Evolutionary conservation across 1,140 invertebrate species (phyloP).

Genomic region (Dreissena polymorpha): DNA sequence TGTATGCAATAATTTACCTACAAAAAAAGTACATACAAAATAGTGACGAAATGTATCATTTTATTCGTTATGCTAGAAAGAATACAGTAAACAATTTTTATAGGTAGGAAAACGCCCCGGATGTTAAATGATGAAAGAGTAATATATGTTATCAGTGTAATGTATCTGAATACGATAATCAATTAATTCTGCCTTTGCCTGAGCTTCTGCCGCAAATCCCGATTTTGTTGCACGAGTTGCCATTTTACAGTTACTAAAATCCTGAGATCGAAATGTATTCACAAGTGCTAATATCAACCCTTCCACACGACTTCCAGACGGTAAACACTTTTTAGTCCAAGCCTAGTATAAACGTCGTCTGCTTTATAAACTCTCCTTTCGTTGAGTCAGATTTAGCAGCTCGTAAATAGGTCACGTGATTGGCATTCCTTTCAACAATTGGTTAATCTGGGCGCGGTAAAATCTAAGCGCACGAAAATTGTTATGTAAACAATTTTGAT

Average conservation of each 20-base stretch:
- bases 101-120: no score
- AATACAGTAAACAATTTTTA: no score
- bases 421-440: conserved; percentile 16
- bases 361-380: conserved; percentile 18
- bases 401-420: conserved; percentile 10
- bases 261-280: not conserved
- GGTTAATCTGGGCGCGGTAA: conserved; percentile 18
- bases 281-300: not conserved
- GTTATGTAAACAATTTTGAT: not conserved
- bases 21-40: no score
- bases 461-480: conserved; percentile 13
- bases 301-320: not conserved
- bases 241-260: conserved; percentile 7
- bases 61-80: no score
- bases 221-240: conserved; percentile 51
- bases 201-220: conserved; percentile 54
- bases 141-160: no score
- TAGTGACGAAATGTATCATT: no score
- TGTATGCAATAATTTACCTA: no score
- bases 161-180: not conserved
- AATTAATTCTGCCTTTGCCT: conserved; percentile 48
- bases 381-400: conserved; percentile 18
- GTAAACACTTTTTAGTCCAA: not conserved
- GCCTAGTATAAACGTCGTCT: not conserved
- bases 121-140: no score